Base-by-base conservation (phyloP, 2,888 invertebrate genomes). In the Podotricha telesiphe region DNA sequence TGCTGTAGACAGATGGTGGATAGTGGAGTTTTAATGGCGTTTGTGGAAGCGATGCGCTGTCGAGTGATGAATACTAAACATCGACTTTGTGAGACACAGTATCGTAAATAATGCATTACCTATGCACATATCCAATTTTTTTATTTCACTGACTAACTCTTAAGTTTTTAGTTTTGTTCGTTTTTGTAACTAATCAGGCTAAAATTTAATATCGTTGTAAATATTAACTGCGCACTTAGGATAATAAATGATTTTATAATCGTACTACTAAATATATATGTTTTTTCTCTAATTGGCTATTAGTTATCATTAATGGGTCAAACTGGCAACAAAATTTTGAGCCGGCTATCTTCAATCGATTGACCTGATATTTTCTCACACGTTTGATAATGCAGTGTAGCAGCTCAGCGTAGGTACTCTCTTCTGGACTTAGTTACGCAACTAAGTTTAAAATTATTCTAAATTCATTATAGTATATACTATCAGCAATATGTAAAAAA, bases 11-110 rank as follows among this genome's bases (percentile, higher is more conserved):
- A n/a, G 10, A 20, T 13, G 50, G 19, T 17, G 47, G 8, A 10
- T 20, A 47, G 45, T 17, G 34, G 34, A 53, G n/a, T 55, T 62
- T 55, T 61, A 62, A 55, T 47, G 19, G 62, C 47, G 47, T 37
- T 37, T 67, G 47, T 53, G 53, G 55, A 62, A 67, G 55, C 53
- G 55, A 67, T 67, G 62, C 67, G 45, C 17, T 42, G 62, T 62
- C 37, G 47, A 47, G 53, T 37, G 37, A 55, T 55, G 62, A 67
- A 67, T 67, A 62, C 47, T 34, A 67, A 67, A 53, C 45, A 47
- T 45, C 59, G n/a, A 42, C 34, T 37, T 28, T 17, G 61, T 20
- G 15, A 15, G 19, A 50, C 28, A 48, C 37, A 45, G 59, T 37
- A 55, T 34, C 55, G 17, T 55, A 34, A 17, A 51, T 55, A 55